These are phyloP conservation scores for Netelia virgata DNA, from an alignment of 2,888 invertebrate genomes.

Conservation along the genomic window DNA sequence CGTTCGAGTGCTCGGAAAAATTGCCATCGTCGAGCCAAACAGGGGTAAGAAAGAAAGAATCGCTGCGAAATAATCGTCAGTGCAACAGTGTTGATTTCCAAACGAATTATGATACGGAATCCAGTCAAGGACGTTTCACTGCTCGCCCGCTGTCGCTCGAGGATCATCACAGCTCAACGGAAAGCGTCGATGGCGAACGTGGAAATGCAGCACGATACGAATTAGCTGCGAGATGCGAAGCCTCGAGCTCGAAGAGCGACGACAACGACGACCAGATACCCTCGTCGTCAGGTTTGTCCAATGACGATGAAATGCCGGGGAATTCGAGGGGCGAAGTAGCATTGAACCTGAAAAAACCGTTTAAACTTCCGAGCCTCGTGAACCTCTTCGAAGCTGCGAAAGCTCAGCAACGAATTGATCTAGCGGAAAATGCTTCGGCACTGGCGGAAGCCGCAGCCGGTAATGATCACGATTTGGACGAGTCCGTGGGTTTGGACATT, in stretches of 20 bases:
- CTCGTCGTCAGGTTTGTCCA: slow-evolving; percentile 40
- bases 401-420: slow-evolving; percentile 77
- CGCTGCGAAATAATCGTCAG: slow-evolving; percentile 66
- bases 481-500: slow-evolving; percentile 75
- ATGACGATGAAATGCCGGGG: slow-evolving; percentile 51
- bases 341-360: slow-evolving; percentile 73
- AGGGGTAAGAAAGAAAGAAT: slow-evolving; percentile 70
- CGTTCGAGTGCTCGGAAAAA: slow-evolving; percentile 57
- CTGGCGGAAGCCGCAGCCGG: slow-evolving; percentile 75
- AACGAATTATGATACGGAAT: slow-evolving; percentile 53
- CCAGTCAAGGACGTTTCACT: slow-evolving; percentile 16
- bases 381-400: slow-evolving; percentile 79
- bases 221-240: slow-evolving; percentile 51
- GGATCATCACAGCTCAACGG: slow-evolving; percentile 63
- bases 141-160: slow-evolving; percentile 40
- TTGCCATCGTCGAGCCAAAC: slow-evolving; percentile 51
- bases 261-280: slow-evolving; percentile 51
- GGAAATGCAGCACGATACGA: slow-evolving; percentile 54
- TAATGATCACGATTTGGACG: slow-evolving; percentile 73
- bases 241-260: not conserved
- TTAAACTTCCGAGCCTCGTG: slow-evolving; percentile 81
- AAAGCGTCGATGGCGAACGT: slow-evolving; percentile 61
- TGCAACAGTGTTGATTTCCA: slow-evolving; percentile 58
- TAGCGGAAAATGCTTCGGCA: slow-evolving; percentile 79
- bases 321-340: slow-evolving; percentile 69